These are phyloP conservation scores for Erythrocercus mccallii DNA, from an alignment of 2,113 vertebrate genomes.

Conservation along the genomic window DNA sequence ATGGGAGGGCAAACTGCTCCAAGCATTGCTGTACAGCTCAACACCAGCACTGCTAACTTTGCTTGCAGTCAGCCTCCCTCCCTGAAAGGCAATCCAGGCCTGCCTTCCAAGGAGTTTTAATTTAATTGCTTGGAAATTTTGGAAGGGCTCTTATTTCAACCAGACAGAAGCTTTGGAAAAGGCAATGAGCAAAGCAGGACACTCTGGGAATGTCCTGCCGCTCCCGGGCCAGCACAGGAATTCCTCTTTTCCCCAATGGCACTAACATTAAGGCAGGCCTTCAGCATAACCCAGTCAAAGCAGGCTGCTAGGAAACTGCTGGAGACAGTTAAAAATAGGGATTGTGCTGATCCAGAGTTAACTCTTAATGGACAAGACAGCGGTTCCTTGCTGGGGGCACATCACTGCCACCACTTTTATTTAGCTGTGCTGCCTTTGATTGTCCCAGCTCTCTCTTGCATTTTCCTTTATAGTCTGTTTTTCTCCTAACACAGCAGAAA, in stretches of 20 bases:
- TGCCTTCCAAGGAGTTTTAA: conserved; percentile 36
- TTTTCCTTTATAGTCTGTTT: not conserved
- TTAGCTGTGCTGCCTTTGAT: not conserved
- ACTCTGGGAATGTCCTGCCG: not conserved
- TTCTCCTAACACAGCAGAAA: not conserved
- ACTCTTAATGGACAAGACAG: not conserved
- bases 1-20: conserved; percentile 62
- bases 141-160: not conserved
- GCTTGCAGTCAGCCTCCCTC: not conserved
- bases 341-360: not conserved
- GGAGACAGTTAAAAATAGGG: not conserved
- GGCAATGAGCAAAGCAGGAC: not conserved
- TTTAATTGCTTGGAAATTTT: not conserved
- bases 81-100: not conserved
- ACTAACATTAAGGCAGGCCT: not conserved
- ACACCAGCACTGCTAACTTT: not conserved
- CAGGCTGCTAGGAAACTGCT: not conserved
- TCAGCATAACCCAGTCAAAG: not conserved
- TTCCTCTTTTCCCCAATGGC: conserved; percentile 27
- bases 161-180: not conserved
- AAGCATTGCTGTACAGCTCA: not conserved
- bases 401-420: not conserved
- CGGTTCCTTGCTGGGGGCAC: accelerated
- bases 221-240: not conserved
- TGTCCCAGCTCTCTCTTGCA: not conserved